Conservation (phyloP, 2,888 invertebrate species). For the Drosophila siamana region DNA sequence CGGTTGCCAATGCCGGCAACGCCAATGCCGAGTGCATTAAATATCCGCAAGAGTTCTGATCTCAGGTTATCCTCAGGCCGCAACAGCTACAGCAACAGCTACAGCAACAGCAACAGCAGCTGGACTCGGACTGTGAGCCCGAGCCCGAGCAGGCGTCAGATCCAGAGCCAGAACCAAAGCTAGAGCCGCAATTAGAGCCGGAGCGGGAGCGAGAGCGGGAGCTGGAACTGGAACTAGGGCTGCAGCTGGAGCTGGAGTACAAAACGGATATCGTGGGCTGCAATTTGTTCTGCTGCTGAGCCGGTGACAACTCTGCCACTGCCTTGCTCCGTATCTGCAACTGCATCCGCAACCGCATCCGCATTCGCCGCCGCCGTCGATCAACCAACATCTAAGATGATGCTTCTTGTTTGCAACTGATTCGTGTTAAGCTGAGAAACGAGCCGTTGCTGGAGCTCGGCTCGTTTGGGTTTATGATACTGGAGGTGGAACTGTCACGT, state of each 20-base stretch:
- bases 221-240: slow-evolving; percentile 49
- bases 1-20: slow-evolving; percentile 83
- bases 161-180: slow-evolving; percentile 54
- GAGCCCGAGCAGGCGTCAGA: slow-evolving; percentile 56
- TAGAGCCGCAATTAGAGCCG: slow-evolving; percentile 57
- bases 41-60: slow-evolving; percentile 86
- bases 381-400: slow-evolving; percentile 77
- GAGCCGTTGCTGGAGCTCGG: slow-evolving; percentile 66
- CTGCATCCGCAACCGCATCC: slow-evolving; percentile 42
- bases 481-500: slow-evolving; percentile 63
- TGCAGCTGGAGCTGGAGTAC: slow-evolving; percentile 70
- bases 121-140: slow-evolving; percentile 48
- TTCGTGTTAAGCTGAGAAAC: slow-evolving; percentile 85
- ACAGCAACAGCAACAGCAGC: slow-evolving; percentile 51
- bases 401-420: slow-evolving; percentile 85
- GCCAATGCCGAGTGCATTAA: slow-evolving; percentile 86
- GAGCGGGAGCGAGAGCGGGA: slow-evolving; percentile 59
- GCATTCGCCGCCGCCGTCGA: slow-evolving; percentile 62
- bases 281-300: slow-evolving; percentile 83
- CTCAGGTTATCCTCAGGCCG: slow-evolving; percentile 84
- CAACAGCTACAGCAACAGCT: slow-evolving; percentile 72
- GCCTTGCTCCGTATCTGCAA: slow-evolving; percentile 39
- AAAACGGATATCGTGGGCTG: slow-evolving; percentile 74
- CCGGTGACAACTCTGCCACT: slow-evolving; percentile 39
- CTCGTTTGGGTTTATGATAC: slow-evolving; percentile 85